Percentiles rank a stretch among this genome's conserved stretches.
Conservation (phyloP, 2,113 vertebrate species). For the Pollimyrus isidori region DNA sequence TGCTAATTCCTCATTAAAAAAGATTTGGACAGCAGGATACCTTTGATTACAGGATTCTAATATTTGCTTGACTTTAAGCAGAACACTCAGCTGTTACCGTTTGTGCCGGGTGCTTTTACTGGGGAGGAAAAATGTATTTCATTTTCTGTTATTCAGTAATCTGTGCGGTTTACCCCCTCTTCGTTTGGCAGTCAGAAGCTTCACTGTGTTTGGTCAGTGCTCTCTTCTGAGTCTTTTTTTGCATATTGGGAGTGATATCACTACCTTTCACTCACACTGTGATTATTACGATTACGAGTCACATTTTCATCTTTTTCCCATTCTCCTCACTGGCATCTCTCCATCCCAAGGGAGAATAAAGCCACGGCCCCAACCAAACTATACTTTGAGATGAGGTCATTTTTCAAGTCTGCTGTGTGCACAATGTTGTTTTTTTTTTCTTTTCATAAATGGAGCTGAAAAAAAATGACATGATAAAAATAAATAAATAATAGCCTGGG, state of each 20-base stretch:
- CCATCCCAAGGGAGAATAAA: conserved; percentile 26
- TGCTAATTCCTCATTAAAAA: conserved; percentile 56
- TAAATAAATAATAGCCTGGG: conserved; percentile 29
- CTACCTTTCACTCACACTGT: neutral
- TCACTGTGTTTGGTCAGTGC: neutral
- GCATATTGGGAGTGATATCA: neutral
- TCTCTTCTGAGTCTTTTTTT: neutral
- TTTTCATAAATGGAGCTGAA: conserved; percentile 54
- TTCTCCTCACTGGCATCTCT: conserved; percentile 27
- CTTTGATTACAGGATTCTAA: conserved; percentile 49
- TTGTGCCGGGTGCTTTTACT: conserved; percentile 33
- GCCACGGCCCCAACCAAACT: conserved; percentile 36
- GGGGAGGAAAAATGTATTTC: conserved; percentile 27
- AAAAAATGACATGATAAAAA: conserved; percentile 13
- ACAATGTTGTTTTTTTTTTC: conserved; percentile 23
- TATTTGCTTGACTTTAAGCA: conserved; percentile 47
- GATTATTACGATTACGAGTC: conserved; percentile 9
- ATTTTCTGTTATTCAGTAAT: conserved; percentile 28
- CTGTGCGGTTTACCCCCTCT: neutral
- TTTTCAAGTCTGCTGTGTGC: conserved; percentile 49
- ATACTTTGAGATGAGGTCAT: conserved; percentile 50
- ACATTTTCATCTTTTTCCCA: neutral
- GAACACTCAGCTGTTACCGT: conserved; percentile 39
- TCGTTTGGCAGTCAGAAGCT: neutral
- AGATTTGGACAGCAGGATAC: conserved; percentile 43